Evolutionary conservation across 1,140 invertebrate species (phyloP).

Genomic region (Penaeus vannamei): DNA sequence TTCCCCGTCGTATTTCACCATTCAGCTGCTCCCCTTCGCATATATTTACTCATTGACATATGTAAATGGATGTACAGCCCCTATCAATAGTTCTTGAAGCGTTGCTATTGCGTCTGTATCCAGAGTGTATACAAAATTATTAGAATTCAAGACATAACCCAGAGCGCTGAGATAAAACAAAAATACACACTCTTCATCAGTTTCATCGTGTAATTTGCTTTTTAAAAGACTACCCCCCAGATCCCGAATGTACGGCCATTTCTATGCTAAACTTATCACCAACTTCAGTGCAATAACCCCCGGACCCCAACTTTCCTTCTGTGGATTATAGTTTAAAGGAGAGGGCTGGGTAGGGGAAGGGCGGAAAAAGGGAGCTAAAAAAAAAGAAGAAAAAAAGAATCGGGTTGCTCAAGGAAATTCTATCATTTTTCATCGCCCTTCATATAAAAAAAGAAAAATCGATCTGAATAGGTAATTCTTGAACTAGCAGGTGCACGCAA

Average conservation of each 20-base stretch:
- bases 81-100: no score
- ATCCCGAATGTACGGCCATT: constrained; percentile 34
- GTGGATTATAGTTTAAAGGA: constrained; percentile 34
- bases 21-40: no score
- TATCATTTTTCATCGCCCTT: constrained; percentile 36
- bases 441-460: neutral
- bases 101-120: no score
- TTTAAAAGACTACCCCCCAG: constrained; percentile 6
- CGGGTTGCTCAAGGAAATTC: constrained; percentile 13
- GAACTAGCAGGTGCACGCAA: constrained; percentile 44
- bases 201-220: constrained; percentile 25
- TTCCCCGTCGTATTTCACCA: no score
- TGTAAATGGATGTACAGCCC: no score
- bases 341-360: constrained; percentile 13
- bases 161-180: no score
- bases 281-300: neutral
- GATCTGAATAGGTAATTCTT: constrained; percentile 46
- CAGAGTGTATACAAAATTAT: no score
- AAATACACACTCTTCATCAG: neutral
- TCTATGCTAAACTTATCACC: constrained; percentile 60
- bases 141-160: no score
- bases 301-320: constrained; percentile 32
- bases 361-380: neutral
- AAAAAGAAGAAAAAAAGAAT: neutral
- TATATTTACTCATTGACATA: no score